These are phyloP conservation scores for Oryzias sinensis DNA, from an alignment of 2,797 vertebrate genomes.

Conservation along the genomic window DNA sequence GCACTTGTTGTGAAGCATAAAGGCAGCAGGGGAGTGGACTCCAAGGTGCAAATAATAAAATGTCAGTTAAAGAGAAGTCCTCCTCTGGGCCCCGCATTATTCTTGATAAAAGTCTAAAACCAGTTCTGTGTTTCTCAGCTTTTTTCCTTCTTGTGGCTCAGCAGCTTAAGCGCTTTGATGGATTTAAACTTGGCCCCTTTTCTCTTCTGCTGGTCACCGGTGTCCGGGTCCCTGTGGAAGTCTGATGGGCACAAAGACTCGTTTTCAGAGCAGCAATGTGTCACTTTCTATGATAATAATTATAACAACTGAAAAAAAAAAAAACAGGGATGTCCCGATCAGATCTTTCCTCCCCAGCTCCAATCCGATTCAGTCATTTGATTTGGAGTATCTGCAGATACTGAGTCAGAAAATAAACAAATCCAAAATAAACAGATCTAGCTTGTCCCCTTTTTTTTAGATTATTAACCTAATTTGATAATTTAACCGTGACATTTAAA, in stretches of 20 bases:
- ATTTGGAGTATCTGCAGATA: too few species aligned
- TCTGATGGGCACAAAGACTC: constrained; percentile 67
- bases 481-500: too few species aligned
- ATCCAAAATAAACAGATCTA: too few species aligned
- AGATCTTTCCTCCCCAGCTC: too few species aligned
- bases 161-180: constrained; percentile 91
- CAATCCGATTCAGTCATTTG: too few species aligned
- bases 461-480: too few species aligned
- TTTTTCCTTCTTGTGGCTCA: constrained; percentile 86
- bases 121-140: constrained; percentile 56
- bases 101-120: constrained; percentile 26
- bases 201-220: constrained; percentile 82
- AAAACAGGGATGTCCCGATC: too few species aligned
- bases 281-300: too few species aligned
- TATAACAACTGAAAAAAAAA: too few species aligned
- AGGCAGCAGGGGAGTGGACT: constrained; percentile 32
- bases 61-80: neutral
- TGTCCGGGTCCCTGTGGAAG: constrained; percentile 85
- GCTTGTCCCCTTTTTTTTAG: too few species aligned
- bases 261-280: neutral
- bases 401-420: too few species aligned
- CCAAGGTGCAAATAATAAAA: constrained; percentile 12
- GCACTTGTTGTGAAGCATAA: constrained; percentile 29
- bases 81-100: constrained; percentile 4
- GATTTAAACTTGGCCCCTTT: constrained; percentile 92